A percentile compares a stretch with the other conserved stretches of the same genome.
These are phyloP conservation scores for Drosophila suzukii DNA, from an alignment of 1,140 invertebrate genomes.

Conservation along the genomic window DNA sequence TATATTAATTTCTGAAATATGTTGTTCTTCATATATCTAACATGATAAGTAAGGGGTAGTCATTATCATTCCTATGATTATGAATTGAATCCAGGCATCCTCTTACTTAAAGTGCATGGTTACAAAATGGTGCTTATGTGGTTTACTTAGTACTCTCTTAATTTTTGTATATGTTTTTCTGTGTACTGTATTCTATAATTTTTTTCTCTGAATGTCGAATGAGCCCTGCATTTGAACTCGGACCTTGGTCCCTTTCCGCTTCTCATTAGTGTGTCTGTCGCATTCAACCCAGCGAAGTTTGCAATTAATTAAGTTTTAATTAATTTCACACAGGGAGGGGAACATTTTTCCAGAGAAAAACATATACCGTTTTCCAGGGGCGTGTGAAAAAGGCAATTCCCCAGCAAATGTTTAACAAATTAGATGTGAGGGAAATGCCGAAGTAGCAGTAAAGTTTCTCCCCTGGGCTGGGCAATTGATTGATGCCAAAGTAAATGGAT, in stretches of 20 bases:
- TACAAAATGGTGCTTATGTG: too few relatives aligned
- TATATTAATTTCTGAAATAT: too few relatives aligned
- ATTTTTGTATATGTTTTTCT: too few relatives aligned
- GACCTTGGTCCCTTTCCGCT: conserved; percentile 15
- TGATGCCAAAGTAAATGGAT: conserved; percentile 54
- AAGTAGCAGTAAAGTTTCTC: conserved; percentile 41
- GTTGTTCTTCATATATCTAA: too few relatives aligned
- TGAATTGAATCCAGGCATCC: too few relatives aligned
- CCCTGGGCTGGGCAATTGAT: conserved; percentile 38
- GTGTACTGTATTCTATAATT: neutral
- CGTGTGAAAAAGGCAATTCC: conserved; percentile 64
- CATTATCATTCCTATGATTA: too few relatives aligned
- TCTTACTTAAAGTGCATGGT: too few relatives aligned
- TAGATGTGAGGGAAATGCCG: conserved; percentile 48
- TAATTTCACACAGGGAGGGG: conserved; percentile 61
- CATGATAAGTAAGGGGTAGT: too few relatives aligned
- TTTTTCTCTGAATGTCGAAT: neutral
- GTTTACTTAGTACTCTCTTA: too few relatives aligned
- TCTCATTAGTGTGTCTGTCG: conserved; percentile 38
- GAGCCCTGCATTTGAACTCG: conserved; percentile 30
- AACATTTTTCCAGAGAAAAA: conserved; percentile 29
- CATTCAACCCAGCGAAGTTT: conserved; percentile 53
- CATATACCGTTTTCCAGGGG: conserved; percentile 27
- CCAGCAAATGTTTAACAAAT: conserved; percentile 62
- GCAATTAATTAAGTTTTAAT: conserved; percentile 80